Conservation (phyloP, 2,888 invertebrate species). For the Tetranychus truncatus region DNA sequence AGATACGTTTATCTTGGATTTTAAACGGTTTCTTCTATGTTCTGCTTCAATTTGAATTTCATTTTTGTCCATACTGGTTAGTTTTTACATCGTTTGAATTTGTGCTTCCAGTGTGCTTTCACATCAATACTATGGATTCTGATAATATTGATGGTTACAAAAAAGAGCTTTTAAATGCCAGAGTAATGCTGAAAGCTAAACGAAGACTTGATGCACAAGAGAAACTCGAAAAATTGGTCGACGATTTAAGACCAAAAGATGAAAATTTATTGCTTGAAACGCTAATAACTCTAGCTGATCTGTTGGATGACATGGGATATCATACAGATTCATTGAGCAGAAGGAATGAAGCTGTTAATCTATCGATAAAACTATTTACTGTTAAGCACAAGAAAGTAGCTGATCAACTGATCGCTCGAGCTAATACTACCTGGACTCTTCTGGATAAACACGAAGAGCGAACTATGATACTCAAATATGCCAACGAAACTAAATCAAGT, state of each 20-base stretch:
- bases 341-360: not conserved
- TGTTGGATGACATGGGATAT: not conserved
- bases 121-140: no score
- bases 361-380: not conserved
- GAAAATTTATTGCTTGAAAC: not conserved
- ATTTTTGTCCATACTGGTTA: not conserved
- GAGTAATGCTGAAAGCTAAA: not conserved
- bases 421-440: not conserved
- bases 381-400: not conserved
- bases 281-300: not conserved
- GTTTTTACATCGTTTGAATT: not conserved
- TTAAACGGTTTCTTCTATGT: no score
- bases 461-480: not conserved
- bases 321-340: not conserved
- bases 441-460: not conserved
- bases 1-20: no score
- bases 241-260: not conserved
- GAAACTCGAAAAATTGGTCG: not conserved
- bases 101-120: not conserved
- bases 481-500: not conserved
- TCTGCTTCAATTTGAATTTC: no score
- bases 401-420: not conserved
- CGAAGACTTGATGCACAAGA: slow-evolving; percentile 5
- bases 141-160: not conserved
- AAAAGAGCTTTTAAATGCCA: not conserved